phyloP scores from a whole-genome alignment of 2,113 vertebrate genomes.

The Morone chrysops region DNA sequence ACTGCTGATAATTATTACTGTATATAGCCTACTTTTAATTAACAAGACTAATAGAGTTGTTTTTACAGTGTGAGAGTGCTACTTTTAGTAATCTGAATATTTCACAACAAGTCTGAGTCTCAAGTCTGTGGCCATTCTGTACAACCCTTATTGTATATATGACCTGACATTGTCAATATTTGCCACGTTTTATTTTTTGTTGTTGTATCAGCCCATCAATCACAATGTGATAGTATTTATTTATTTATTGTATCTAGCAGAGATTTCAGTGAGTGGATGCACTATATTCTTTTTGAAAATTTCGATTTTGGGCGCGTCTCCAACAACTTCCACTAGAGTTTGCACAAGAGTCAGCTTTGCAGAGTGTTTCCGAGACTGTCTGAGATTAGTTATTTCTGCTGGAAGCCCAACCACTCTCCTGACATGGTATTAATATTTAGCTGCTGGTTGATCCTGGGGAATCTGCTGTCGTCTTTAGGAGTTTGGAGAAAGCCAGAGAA shows the following conservation, averaged over 20 bases:
- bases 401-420: not conserved
- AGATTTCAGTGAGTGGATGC: not conserved
- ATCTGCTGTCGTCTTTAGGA: too few species aligned
- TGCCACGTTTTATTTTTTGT: too few species aligned
- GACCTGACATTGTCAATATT: too few species aligned
- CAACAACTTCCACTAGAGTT: conserved; percentile 39
- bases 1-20: too few species aligned
- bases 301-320: not conserved
- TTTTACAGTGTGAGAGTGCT: too few species aligned
- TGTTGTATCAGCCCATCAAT: too few species aligned
- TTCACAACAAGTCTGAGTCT: too few species aligned
- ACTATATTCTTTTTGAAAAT: not conserved
- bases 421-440: conserved; percentile 54
- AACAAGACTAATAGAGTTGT: too few species aligned
- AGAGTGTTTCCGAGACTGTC: not conserved
- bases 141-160: too few species aligned
- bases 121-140: too few species aligned
- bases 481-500: not conserved
- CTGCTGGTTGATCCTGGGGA: not conserved
- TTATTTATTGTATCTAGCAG: not conserved
- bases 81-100: too few species aligned
- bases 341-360: conserved; percentile 24
- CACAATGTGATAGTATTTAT: not conserved
- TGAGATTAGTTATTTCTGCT: not conserved
- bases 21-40: too few species aligned